A percentile compares a stretch with the other conserved stretches of the same genome.
Conservation (phyloP, 2,113 vertebrate genomes). For the Forbesichthys papilliferus region DNA sequence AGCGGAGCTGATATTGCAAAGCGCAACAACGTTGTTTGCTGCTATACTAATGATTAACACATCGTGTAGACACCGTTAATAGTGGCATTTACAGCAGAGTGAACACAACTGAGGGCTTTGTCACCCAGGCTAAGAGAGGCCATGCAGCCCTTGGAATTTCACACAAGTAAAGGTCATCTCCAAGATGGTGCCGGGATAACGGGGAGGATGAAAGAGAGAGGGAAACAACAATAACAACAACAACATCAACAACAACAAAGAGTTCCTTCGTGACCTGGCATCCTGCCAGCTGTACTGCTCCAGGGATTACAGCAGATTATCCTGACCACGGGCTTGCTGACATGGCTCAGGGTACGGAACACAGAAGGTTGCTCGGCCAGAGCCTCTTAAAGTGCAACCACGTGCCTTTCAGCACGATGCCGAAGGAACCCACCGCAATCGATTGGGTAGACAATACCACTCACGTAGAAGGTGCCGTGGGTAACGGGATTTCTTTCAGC, state of each 20-base stretch:
- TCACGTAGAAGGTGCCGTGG: constrained; percentile 56
- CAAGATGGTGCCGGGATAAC: constrained; percentile 1
- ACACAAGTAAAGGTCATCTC: constrained; percentile 24
- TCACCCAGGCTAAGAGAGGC: constrained; percentile 33
- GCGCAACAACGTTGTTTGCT: not conserved
- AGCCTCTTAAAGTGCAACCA: constrained; percentile 39
- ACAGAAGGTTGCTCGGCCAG: constrained; percentile 13
- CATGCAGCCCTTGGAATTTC: constrained; percentile 45
- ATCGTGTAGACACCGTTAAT: constrained; percentile 36
- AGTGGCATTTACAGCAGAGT: constrained; percentile 52
- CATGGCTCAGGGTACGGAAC: constrained; percentile 34
- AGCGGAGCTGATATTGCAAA: too few species aligned
- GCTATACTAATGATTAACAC: constrained; percentile 25
- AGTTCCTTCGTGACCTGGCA: not conserved
- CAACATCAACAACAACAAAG: constrained; percentile 9
- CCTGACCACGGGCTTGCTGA: constrained; percentile 52
- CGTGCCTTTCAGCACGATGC: constrained; percentile 55
- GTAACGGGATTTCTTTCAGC: constrained; percentile 47
- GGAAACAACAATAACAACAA: not conserved
- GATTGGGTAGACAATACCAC: constrained; percentile 15
- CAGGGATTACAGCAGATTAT: constrained; percentile 76
- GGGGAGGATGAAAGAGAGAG: constrained; percentile 15
- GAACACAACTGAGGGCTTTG: constrained; percentile 28
- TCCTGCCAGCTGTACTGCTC: constrained; percentile 36
- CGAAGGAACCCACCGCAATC: constrained; percentile 33